These are phyloP conservation scores for Metaphire vulgaris DNA, from an alignment of 1,140 invertebrate genomes.

Conservation along the genomic window DNA sequence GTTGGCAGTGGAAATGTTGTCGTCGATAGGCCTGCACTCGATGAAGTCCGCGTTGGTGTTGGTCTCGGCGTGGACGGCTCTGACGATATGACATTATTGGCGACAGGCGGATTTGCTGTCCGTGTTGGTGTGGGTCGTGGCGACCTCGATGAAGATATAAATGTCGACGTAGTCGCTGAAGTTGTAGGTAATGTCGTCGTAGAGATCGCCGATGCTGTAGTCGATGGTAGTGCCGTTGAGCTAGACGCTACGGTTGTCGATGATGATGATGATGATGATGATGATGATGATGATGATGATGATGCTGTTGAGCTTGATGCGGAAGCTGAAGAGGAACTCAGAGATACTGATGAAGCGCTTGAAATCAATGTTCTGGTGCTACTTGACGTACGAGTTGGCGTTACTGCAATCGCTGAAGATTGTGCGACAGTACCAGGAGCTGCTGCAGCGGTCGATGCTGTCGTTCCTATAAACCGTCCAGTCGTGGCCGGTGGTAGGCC, in stretches of 20 bases:
- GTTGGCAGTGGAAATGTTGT: too few relatives aligned
- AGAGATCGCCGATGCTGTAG: background rate
- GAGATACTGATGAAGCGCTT: background rate
- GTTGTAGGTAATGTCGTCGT: background rate
- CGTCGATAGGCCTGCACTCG: too few relatives aligned
- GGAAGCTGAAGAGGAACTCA: background rate
- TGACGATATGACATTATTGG: too few relatives aligned
- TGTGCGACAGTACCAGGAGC: too few relatives aligned
- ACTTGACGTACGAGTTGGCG: background rate
- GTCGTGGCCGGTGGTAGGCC: background rate
- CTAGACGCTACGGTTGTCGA: background rate
- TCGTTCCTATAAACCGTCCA: too few relatives aligned
- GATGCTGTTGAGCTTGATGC: background rate
- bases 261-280: conserved; percentile 2
- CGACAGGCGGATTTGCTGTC: too few relatives aligned
- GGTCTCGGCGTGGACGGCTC: too few relatives aligned
- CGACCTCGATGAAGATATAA: background rate
- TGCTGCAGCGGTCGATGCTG: too few relatives aligned
- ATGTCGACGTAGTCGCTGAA: background rate
- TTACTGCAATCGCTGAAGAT: too few relatives aligned
- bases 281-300: background rate
- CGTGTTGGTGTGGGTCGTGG: too few relatives aligned
- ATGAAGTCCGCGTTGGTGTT: too few relatives aligned
- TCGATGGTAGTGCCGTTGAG: background rate
- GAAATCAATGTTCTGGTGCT: too few relatives aligned